Evolutionary conservation across 2,888 invertebrate genomes (phyloP).

Genomic region (Heliconius charithonia): DNA sequence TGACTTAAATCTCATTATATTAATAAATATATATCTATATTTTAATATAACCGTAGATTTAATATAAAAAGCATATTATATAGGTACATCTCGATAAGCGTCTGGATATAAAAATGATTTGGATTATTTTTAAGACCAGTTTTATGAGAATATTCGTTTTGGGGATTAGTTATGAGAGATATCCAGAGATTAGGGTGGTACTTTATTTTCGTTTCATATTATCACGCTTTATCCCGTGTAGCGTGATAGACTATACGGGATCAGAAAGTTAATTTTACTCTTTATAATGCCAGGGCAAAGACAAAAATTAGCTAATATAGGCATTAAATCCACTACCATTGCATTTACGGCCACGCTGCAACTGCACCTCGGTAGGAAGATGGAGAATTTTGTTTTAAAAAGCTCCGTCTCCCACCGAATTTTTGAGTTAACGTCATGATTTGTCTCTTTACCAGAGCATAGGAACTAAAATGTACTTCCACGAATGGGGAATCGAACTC

Average conservation of each 20-base stretch:
- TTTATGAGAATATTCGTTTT: conserved; percentile 5
- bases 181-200: background rate
- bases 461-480: too few relatives aligned
- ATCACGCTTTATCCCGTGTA: background rate
- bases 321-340: too few relatives aligned
- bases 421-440: too few relatives aligned
- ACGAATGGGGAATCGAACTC: too few relatives aligned
- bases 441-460: too few relatives aligned
- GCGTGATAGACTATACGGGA: background rate
- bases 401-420: too few relatives aligned
- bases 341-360: too few relatives aligned
- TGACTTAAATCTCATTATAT: conserved; percentile 8
- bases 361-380: too few relatives aligned
- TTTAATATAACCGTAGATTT: conserved; percentile 18
- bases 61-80: conserved; percentile 21
- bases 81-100: background rate
- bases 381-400: background rate
- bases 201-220: background rate
- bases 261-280: too few relatives aligned
- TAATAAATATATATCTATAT: background rate
- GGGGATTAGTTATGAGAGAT: conserved; percentile 8
- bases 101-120: conserved; percentile 17
- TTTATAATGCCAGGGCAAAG: too few relatives aligned
- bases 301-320: too few relatives aligned
- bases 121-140: conserved; percentile 18